A percentile compares a stretch with the other conserved stretches of the same genome.
phyloP scores from a whole-genome alignment of 2,888 invertebrate genomes.

The Polydrusus cervinus region DNA sequence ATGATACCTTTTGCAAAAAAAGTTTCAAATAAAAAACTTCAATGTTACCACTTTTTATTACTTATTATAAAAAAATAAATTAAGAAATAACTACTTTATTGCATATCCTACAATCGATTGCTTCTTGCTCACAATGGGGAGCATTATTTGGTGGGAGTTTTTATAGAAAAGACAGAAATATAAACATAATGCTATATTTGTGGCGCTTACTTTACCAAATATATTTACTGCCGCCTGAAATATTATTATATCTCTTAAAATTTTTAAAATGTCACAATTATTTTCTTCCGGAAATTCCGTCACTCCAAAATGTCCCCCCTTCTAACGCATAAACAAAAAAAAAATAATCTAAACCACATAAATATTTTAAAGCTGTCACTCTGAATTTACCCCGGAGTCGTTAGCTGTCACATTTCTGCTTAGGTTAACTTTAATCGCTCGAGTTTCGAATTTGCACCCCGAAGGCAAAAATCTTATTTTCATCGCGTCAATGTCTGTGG shows the following conservation, averaged over 20 bases:
- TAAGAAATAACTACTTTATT: too few relatives aligned
- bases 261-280: neutral
- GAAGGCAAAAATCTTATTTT: constrained; percentile 50
- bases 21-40: too few relatives aligned
- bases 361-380: constrained; percentile 51
- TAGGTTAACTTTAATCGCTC: constrained; percentile 51
- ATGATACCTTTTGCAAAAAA: too few relatives aligned
- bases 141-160: too few relatives aligned
- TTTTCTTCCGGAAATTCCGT: constrained; percentile 9
- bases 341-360: constrained; percentile 46
- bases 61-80: too few relatives aligned
- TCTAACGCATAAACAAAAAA: constrained; percentile 16
- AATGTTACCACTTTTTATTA: too few relatives aligned
- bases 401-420: constrained; percentile 51
- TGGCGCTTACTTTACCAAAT: too few relatives aligned
- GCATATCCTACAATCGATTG: too few relatives aligned
- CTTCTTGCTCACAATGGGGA: too few relatives aligned
- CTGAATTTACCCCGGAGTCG: constrained; percentile 36
- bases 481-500: constrained; percentile 47
- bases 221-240: too few relatives aligned
- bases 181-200: too few relatives aligned
- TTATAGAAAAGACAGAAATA: too few relatives aligned
- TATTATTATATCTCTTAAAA: neutral
- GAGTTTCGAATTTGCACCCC: constrained; percentile 35
- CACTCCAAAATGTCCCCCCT: neutral